Evolutionary conservation across 2,888 invertebrate genomes (phyloP).

Genomic region (Mythimna lalbum): DNA sequence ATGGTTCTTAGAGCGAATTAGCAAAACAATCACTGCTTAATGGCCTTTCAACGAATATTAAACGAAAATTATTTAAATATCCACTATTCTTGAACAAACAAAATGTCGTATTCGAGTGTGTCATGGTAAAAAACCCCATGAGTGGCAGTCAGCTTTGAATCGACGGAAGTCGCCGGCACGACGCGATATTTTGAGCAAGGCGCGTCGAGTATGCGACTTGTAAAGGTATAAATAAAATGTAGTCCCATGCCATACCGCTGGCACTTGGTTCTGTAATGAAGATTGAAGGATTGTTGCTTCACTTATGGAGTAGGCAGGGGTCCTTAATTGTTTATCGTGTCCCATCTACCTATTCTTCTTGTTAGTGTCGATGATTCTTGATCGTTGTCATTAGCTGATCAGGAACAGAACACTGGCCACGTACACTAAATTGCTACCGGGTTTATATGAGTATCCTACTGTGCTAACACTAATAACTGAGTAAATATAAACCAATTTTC

Average conservation of each 20-base stretch:
- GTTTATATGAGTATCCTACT: no score
- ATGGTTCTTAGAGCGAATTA: slow-evolving; percentile 22
- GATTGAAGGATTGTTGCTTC: slow-evolving; percentile 36
- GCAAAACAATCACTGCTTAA: slow-evolving; percentile 12
- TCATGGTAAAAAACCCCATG: slow-evolving; percentile 68
- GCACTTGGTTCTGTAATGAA: slow-evolving; percentile 53
- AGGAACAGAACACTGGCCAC: neutral
- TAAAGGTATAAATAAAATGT: slow-evolving; percentile 74
- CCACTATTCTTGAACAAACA: slow-evolving; percentile 23
- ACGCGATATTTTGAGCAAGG: slow-evolving; percentile 87
- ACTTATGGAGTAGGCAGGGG: neutral
- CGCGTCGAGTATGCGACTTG: slow-evolving; percentile 79
- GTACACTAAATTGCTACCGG: neutral
- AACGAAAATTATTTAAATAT: slow-evolving; percentile 19
- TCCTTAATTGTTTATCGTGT: slow-evolving; percentile 19
- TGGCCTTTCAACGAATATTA: slow-evolving; percentile 2
- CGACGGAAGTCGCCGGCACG: slow-evolving; percentile 86
- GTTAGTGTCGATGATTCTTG: slow-evolving; percentile 1
- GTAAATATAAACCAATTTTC: no score
- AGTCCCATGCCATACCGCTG: slow-evolving; percentile 48
- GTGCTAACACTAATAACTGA: no score
- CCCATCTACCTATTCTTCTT: slow-evolving; percentile 2
- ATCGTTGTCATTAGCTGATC: neutral
- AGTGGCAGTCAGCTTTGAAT: slow-evolving; percentile 76
- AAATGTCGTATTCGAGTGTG: slow-evolving; percentile 56